Evolutionary conservation across 2,888 invertebrate genomes (phyloP).

Genomic region (Ophioninae sp.): DNA sequence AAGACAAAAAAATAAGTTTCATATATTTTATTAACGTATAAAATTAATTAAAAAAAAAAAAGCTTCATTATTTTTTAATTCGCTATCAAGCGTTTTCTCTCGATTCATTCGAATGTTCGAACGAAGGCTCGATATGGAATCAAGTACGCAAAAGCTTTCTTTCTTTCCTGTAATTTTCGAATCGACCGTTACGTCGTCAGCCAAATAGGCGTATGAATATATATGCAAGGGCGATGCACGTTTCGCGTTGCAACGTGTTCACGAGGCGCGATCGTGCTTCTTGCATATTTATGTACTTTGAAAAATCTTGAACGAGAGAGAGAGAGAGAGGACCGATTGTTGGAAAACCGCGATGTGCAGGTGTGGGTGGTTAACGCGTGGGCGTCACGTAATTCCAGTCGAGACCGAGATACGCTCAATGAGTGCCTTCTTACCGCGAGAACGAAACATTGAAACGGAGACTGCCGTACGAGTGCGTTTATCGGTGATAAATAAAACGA

Average conservation of each 20-base stretch:
- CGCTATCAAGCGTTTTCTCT: not conserved
- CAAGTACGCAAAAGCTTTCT: constrained; percentile 12
- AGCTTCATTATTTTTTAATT: not conserved
- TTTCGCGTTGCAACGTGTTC: constrained; percentile 40
- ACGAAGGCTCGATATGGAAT: not conserved
- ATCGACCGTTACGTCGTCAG: not conserved
- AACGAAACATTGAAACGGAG: constrained; percentile 42
- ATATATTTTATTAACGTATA: too few species aligned
- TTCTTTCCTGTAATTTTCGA: constrained; percentile 19
- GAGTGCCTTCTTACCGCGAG: constrained; percentile 29
- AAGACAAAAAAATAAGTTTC: too few species aligned
- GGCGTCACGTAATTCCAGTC: constrained; percentile 57
- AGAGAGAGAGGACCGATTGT: not conserved
- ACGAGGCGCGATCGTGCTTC: constrained; percentile 41
- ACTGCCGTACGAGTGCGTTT: constrained; percentile 15
- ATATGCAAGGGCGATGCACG: constrained; percentile 18
- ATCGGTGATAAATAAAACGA: not conserved
- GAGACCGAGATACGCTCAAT: constrained; percentile 36
- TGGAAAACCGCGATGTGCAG: constrained; percentile 21
- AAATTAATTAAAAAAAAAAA: too few species aligned
- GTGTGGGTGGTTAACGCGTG: constrained; percentile 47
- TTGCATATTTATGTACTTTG: constrained; percentile 58
- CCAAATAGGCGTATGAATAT: not conserved
- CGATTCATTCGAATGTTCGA: not conserved
- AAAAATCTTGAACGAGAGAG: constrained; percentile 24